Conservation (phyloP, 2,888 invertebrate species). For the Orthosia cruda region DNA sequence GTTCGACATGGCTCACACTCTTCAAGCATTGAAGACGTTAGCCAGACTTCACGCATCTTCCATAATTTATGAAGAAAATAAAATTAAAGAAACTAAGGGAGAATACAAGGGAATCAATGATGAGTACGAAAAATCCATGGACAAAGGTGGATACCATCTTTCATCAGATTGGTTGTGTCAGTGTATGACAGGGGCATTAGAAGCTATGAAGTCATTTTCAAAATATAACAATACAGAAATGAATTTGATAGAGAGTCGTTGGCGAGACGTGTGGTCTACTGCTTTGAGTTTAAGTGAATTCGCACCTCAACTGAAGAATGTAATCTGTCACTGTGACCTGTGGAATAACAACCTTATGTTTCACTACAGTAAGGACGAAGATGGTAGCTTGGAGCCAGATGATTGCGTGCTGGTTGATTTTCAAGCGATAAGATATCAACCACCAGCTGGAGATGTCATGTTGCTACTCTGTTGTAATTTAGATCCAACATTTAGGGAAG, state of each 20-base stretch:
- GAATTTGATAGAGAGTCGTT: slow-evolving; percentile 75
- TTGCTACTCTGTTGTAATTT: slow-evolving; percentile 91
- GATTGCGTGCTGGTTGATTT: slow-evolving; percentile 94
- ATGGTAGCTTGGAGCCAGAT: slow-evolving; percentile 79
- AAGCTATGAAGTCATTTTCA: slow-evolving; percentile 81
- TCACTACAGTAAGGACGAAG: slow-evolving; percentile 76
- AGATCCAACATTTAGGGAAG: slow-evolving; percentile 86
- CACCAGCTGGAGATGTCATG: slow-evolving; percentile 93
- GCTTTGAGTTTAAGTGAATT: slow-evolving; percentile 78
- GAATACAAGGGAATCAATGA: slow-evolving; percentile 78
- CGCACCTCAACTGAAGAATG: slow-evolving; percentile 85
- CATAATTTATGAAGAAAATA: slow-evolving; percentile 89
- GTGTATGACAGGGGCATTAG: slow-evolving; percentile 83
- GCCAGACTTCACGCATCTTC: slow-evolving; percentile 90
- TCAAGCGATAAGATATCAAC: slow-evolving; percentile 93
- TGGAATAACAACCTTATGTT: slow-evolving; percentile 93
- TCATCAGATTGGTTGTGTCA: slow-evolving; percentile 82
- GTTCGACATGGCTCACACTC: slow-evolving; percentile 88
- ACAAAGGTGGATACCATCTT: slow-evolving; percentile 79
- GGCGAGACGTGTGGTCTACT: slow-evolving; percentile 80
- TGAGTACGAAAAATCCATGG: slow-evolving; percentile 75
- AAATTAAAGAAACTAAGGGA: slow-evolving; percentile 75
- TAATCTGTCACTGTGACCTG: slow-evolving; percentile 92
- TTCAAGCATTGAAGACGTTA: slow-evolving; percentile 86
- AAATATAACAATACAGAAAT: slow-evolving; percentile 76